These are phyloP conservation scores for Polyploca ridens DNA, from an alignment of 2,888 invertebrate species.

Conservation along the genomic window DNA sequence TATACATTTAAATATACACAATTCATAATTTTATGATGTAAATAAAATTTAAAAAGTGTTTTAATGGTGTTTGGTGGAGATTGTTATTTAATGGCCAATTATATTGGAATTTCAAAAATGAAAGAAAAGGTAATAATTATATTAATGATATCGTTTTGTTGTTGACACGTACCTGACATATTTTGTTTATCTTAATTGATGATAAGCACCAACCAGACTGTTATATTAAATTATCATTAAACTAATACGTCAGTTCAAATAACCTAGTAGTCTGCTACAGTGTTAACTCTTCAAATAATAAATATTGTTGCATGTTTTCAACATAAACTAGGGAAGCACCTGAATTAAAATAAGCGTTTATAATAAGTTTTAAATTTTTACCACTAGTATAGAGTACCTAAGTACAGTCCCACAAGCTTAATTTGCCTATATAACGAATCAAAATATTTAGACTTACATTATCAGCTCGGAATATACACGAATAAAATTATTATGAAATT, in stretches of 20 bases:
- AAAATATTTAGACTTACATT: too few relatives aligned
- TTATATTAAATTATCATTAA: background rate
- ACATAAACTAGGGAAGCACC: background rate
- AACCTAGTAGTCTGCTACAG: background rate
- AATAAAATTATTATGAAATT: too few relatives aligned
- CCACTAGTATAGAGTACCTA: too few relatives aligned
- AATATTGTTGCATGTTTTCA: background rate
- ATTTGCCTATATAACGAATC: too few relatives aligned
- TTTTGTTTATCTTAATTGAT: background rate
- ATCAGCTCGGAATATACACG: too few relatives aligned
- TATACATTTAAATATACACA: background rate
- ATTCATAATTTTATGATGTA: slow-evolving; percentile 1
- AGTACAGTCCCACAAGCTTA: too few relatives aligned
- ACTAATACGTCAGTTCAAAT: background rate
- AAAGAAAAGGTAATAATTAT: background rate
- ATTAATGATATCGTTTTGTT: background rate
- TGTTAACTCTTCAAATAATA: background rate
- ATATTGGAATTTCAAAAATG: background rate
- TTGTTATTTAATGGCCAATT: background rate
- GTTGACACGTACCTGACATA: background rate
- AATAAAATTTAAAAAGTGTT: background rate
- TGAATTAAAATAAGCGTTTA: background rate
- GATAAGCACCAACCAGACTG: background rate
- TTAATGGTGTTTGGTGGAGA: background rate
- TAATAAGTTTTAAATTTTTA: too few relatives aligned